Conservation (phyloP, 2,113 vertebrate genomes). For the Phrynocephalus versicolor region DNA sequence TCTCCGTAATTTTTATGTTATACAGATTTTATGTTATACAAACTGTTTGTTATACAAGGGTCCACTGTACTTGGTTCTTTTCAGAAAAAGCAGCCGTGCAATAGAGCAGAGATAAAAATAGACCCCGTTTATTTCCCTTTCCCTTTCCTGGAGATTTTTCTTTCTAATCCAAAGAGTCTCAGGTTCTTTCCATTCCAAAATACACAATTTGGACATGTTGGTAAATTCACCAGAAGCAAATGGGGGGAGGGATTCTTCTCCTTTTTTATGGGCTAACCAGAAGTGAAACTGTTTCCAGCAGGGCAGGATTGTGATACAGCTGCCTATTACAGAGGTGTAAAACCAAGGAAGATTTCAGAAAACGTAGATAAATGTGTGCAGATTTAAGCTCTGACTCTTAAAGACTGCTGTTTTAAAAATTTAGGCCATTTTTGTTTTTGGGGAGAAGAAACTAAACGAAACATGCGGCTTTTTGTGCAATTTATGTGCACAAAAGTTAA, state of each 20-base stretch:
- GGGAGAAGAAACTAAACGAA: too few relatives aligned
- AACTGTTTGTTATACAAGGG: too few relatives aligned
- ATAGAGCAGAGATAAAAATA: not conserved
- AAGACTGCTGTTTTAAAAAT: not conserved
- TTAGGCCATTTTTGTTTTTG: too few relatives aligned
- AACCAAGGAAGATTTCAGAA: not conserved
- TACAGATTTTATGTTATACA: too few relatives aligned
- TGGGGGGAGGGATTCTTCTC: too few relatives aligned
- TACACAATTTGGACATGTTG: not conserved
- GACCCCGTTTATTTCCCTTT: too few relatives aligned
- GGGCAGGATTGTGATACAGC: not conserved
- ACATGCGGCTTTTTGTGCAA: not conserved
- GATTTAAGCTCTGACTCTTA: not conserved
- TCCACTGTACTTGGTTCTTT: not conserved
- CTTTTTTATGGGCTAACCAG: too few relatives aligned
- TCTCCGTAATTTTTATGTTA: too few relatives aligned
- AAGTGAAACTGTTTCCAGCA: too few relatives aligned
- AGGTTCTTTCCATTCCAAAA: not conserved
- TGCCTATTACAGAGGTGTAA: not conserved
- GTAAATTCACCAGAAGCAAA: not conserved
- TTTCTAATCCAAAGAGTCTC: not conserved
- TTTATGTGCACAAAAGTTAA: not conserved
- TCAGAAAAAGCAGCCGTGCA: not conserved
- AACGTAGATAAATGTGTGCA: not conserved
- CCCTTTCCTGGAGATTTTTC: not conserved